These are phyloP conservation scores for Cyanistes caeruleus DNA, from an alignment of 2,113 vertebrate species.

Conservation along the genomic window DNA sequence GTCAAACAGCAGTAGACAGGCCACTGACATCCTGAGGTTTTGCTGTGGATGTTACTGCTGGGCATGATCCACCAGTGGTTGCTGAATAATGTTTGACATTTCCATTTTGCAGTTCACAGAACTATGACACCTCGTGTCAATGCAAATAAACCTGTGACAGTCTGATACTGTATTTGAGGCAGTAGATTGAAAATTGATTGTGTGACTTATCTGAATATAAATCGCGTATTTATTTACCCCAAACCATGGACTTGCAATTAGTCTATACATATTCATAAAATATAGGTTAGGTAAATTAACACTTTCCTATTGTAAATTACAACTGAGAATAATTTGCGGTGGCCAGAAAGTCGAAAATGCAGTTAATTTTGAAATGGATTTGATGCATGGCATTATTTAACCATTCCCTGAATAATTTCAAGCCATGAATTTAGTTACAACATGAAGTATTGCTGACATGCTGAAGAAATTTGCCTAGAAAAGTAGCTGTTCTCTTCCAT, in stretches of 20 bases:
- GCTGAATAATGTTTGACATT: conserved; percentile 2
- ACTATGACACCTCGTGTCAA: conserved; percentile 29
- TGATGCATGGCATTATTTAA: conserved; percentile 55
- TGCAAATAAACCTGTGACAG: conserved; percentile 49
- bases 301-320: conserved; percentile 61
- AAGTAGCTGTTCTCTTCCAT: conserved; percentile 10
- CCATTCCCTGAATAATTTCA: conserved; percentile 53
- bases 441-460: conserved; percentile 8
- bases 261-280: conserved; percentile 70
- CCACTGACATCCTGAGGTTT: not conserved
- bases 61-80: not conserved
- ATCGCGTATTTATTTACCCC: conserved; percentile 37
- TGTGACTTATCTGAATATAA: conserved; percentile 57
- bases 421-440: conserved; percentile 43
- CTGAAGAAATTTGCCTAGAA: conserved; percentile 31
- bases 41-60: not conserved
- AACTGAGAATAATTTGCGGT: conserved; percentile 39
- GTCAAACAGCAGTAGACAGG: not conserved
- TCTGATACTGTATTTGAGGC: conserved; percentile 40
- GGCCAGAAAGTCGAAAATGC: conserved; percentile 8
- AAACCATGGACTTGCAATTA: conserved; percentile 43
- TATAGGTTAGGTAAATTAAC: conserved; percentile 64
- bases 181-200: conserved; percentile 64
- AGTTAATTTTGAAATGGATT: conserved; percentile 27
- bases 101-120: conserved; percentile 22